Conservation (phyloP, 2,797 vertebrate genomes). For the Chelidonichthys spinosus region DNA sequence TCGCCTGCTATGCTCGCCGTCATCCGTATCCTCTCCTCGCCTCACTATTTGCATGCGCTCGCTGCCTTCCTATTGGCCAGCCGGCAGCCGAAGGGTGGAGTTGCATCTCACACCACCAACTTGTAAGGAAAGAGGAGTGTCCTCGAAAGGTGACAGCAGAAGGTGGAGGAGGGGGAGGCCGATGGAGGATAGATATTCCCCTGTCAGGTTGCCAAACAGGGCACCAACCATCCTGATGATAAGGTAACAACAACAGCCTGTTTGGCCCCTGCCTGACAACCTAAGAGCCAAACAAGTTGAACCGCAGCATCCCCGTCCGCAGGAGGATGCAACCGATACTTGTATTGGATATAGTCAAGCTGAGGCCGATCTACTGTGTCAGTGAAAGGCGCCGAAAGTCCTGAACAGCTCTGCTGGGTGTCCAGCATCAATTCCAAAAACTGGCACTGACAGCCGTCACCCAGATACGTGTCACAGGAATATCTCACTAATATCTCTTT, state of each 20-base stretch:
- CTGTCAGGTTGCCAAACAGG: constrained; percentile 55
- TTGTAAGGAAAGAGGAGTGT: constrained; percentile 66
- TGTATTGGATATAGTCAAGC: neutral
- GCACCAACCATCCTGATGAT: constrained; percentile 33
- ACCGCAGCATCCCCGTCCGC: constrained; percentile 3
- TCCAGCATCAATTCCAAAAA: constrained; percentile 5
- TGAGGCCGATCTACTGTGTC: constrained; percentile 6
- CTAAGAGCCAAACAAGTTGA: constrained; percentile 30
- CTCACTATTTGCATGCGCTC: constrained; percentile 62
- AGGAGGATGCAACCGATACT: constrained; percentile 15
- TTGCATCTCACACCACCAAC: constrained; percentile 77
- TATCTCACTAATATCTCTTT: constrained; percentile 46
- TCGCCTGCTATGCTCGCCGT: constrained; percentile 32
- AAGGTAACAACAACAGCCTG: constrained; percentile 46
- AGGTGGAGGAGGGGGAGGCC: neutral
- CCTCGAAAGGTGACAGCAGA: constrained; percentile 30
- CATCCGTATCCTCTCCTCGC: constrained; percentile 48
- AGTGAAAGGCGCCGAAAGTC: constrained; percentile 15
- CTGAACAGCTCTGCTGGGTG: constrained; percentile 32
- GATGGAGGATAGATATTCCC: constrained; percentile 53
- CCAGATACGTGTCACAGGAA: neutral
- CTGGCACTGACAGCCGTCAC: neutral
- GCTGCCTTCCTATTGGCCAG: constrained; percentile 66
- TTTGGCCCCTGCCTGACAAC: constrained; percentile 46
- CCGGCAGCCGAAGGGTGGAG: constrained; percentile 60